These are phyloP conservation scores for Syngnathus acus DNA, from an alignment of 2,797 vertebrate species.

Conservation along the genomic window DNA sequence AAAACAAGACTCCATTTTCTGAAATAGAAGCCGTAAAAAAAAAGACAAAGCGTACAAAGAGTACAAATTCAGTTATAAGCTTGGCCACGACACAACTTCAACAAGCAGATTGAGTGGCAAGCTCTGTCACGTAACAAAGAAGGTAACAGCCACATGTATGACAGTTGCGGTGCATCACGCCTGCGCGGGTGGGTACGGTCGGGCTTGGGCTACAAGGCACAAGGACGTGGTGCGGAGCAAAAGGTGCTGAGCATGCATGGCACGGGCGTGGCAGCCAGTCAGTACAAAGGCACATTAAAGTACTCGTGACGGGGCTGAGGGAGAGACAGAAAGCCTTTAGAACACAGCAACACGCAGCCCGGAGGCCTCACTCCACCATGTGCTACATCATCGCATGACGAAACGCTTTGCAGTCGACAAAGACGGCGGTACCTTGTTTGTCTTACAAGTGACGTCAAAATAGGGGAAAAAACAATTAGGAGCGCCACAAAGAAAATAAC, in stretches of 20 bases:
- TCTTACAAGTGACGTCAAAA: not conserved
- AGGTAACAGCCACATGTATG: too few relatives aligned
- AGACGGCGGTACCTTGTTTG: not conserved
- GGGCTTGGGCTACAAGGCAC: not conserved
- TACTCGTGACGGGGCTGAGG: constrained; percentile 94
- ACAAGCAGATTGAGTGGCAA: too few relatives aligned
- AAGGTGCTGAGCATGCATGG: constrained; percentile 25
- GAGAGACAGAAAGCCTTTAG: constrained; percentile 83
- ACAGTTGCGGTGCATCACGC: not conserved
- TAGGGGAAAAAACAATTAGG: too few relatives aligned
- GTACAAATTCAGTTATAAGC: too few relatives aligned
- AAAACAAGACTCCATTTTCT: not conserved
- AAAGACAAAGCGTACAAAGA: too few relatives aligned
- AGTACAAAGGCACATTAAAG: constrained; percentile 99
- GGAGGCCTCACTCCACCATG: not conserved
- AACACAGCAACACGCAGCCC: constrained; percentile 41
- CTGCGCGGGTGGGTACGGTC: not conserved
- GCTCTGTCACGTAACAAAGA: too few relatives aligned
- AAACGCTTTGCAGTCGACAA: not conserved
- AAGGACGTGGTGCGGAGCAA: not conserved
- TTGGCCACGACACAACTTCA: too few relatives aligned
- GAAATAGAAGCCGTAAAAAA: too few relatives aligned
- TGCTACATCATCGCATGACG: not conserved
- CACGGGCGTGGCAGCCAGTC: constrained; percentile 72
- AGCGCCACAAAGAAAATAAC: not conserved